Evolutionary conservation across 2,797 vertebrate species (phyloP).

Genomic region (Pteropus rufus): DNA sequence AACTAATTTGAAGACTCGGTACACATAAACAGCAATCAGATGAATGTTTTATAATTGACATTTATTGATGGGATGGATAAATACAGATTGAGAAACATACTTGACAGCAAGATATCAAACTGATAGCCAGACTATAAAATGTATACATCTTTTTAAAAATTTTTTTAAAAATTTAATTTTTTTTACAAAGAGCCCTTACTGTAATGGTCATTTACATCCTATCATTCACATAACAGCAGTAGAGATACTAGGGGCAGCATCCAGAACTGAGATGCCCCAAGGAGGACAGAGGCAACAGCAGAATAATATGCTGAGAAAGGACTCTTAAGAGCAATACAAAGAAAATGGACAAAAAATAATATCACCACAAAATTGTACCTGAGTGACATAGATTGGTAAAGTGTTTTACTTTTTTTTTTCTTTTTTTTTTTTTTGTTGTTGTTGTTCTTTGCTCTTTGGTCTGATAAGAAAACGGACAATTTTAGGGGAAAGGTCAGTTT

Average conservation of each 20-base stretch:
- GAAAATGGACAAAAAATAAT: conserved; percentile 57
- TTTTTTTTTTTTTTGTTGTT: background rate
- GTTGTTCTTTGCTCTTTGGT: conserved; percentile 43
- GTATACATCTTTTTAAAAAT: conserved; percentile 63
- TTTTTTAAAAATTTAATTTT: conserved; percentile 32
- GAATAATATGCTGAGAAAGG: conserved; percentile 46
- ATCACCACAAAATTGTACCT: conserved; percentile 71
- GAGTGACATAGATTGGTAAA: conserved; percentile 53
- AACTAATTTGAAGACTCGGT: conserved; percentile 18
- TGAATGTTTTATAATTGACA: conserved; percentile 63
- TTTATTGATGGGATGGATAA: conserved; percentile 80
- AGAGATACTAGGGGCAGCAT: conserved; percentile 64
- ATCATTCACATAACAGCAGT: conserved; percentile 65
- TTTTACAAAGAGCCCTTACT: conserved; percentile 78
- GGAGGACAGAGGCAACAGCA: conserved; percentile 51
- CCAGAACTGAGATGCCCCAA: conserved; percentile 59
- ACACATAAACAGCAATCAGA: conserved; percentile 43
- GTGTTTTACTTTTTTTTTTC: background rate
- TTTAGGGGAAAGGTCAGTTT: conserved; percentile 49
- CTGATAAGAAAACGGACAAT: conserved; percentile 45
- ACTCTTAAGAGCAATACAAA: conserved; percentile 61
- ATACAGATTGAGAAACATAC: conserved; percentile 79
- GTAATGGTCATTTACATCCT: conserved; percentile 68
- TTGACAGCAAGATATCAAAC: conserved; percentile 79
- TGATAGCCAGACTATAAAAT: conserved; percentile 80